phyloP scores from a whole-genome alignment of 1,140 invertebrate species.

The Zaprionus tsacasi region DNA sequence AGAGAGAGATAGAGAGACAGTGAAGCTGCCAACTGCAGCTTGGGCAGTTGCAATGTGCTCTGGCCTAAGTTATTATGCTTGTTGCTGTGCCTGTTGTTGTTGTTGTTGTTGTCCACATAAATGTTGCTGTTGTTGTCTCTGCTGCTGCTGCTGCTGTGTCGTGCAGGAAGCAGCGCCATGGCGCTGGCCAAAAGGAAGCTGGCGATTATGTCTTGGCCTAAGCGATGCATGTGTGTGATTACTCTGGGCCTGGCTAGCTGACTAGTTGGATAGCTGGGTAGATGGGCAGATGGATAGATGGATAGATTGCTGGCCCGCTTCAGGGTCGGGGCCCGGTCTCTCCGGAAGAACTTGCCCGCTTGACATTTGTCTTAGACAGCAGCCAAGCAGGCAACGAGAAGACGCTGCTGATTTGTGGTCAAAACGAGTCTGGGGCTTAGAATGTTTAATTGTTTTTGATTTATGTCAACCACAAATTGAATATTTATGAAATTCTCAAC shows the following conservation, averaged over 20 bases:
- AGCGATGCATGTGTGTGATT: slow-evolving; percentile 43
- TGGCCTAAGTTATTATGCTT: slow-evolving; percentile 31
- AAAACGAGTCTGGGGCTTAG: background rate
- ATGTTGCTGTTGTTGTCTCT: slow-evolving; percentile 16
- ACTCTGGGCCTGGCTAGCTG: background rate
- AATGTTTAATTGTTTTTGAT: slow-evolving; percentile 2
- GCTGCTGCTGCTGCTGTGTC: slow-evolving; percentile 30
- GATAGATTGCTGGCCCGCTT: background rate
- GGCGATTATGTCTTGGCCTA: slow-evolving; percentile 66
- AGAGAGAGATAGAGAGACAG: background rate
- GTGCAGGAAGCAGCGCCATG: slow-evolving; percentile 73
- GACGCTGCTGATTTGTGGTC: slow-evolving; percentile 18
- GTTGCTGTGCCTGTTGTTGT: slow-evolving; percentile 16
- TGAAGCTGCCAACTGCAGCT: slow-evolving; percentile 31
- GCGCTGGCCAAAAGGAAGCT: slow-evolving; percentile 74
- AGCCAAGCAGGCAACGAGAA: slow-evolving; percentile 12
- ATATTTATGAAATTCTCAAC: slow-evolving; percentile 21
- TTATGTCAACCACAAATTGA: slow-evolving; percentile 18
- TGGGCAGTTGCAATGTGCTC: slow-evolving; percentile 26
- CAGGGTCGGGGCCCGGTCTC: background rate
- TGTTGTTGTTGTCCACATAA: slow-evolving; percentile 8
- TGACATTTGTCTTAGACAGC: slow-evolving; percentile 53
- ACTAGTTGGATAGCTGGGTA: too few species aligned
- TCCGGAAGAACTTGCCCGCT: slow-evolving; percentile 48
- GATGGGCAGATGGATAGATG: too few species aligned